A percentile compares a stretch with the other conserved stretches of the same genome.
These are phyloP conservation scores for Cyrtorhinus lividipennis DNA, from an alignment of 1,140 invertebrate genomes.

Conservation along the genomic window DNA sequence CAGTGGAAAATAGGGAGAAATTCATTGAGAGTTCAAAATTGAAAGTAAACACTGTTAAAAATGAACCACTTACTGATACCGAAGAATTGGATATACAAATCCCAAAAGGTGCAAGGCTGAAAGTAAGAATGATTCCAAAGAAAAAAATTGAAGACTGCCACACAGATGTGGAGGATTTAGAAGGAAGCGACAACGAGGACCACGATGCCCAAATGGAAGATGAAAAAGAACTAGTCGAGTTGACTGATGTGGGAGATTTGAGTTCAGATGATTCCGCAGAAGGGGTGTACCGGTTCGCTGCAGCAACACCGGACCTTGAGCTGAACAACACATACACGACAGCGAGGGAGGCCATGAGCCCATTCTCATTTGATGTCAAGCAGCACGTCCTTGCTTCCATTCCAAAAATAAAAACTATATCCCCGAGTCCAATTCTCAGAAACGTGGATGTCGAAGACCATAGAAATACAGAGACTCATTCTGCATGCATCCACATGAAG, in stretches of 20 bases:
- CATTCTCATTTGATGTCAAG: slow-evolving; percentile 24
- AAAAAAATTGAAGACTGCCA: slow-evolving; percentile 9
- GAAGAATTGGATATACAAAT: slow-evolving; percentile 33
- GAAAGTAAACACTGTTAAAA: slow-evolving; percentile 9
- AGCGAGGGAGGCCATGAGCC: slow-evolving; percentile 26
- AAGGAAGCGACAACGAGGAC: slow-evolving; percentile 32
- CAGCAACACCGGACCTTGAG: slow-evolving; percentile 26
- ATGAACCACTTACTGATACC: slow-evolving; percentile 33
- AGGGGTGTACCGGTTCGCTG: slow-evolving; percentile 21
- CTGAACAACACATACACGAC: slow-evolving; percentile 23
- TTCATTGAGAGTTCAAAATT: slow-evolving; percentile 22
- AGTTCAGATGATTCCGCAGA: slow-evolving; percentile 27
- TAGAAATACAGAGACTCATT: slow-evolving; percentile 3
- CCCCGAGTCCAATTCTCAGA: slow-evolving; percentile 19
- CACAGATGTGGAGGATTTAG: slow-evolving; percentile 40
- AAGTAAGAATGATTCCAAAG: slow-evolving; percentile 4
- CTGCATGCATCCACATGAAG: not conserved
- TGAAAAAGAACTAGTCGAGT: not conserved
- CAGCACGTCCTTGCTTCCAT: slow-evolving; percentile 14
- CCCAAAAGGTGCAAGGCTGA: not conserved
- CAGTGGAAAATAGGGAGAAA: slow-evolving; percentile 25
- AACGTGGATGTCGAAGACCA: slow-evolving; percentile 37
- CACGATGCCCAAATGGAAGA: not conserved
- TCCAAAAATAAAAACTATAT: slow-evolving; percentile 20
- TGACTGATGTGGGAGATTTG: slow-evolving; percentile 27